Base-by-base conservation (phyloP, 2,113 vertebrate species). In the Elephantulus edwardii region DNA sequence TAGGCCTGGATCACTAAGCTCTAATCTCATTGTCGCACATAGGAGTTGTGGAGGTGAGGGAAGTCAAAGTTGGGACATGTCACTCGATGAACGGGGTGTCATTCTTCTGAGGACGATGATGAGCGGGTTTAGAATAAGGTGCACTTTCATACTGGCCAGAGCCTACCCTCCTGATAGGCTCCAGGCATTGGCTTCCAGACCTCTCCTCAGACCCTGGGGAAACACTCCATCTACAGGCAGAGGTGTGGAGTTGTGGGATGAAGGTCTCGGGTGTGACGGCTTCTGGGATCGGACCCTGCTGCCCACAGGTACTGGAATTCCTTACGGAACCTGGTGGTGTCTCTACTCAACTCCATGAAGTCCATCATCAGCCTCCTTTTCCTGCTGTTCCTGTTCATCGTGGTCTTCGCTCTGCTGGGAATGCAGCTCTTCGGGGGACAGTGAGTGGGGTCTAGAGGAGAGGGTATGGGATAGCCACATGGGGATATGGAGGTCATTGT, bases 341-440 rank as follows among this genome's bases (percentile, higher is more conserved):
- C 99, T 44, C 95, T 99, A 96, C 98, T 99, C 50, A 99, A 99
- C 97, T 99, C 99, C 86, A 99, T 99, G 99, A 99, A 99, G 93
- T 99, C 99, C 83, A 99, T 99, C 96, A 98, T 99, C 97, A 99
- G 99, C 95, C 97, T 99, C 81, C 97, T 99, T 22, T 99, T 99
- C 97, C 97, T 99, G 77, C 99, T 99, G 2, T 99, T 99, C 96
- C 98, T 99, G 54, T 99, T 99, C 98, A 99, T 99, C 0, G 99
- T 99, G 88, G 99, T 99, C 91, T 99, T 99, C 2, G 99, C 99
- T 52, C 94, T 99, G 96, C 97, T 99, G 95, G 99, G 99, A 84
- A 99, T 99, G 99, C 99, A 99, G 97, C 98, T 99, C 70, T 99
- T 99, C 14, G 99, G 99, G 74, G 99, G 99, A 91, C 98, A 98